Conservation (phyloP, 2,888 invertebrate genomes). For the Metacarcinus magister region DNA sequence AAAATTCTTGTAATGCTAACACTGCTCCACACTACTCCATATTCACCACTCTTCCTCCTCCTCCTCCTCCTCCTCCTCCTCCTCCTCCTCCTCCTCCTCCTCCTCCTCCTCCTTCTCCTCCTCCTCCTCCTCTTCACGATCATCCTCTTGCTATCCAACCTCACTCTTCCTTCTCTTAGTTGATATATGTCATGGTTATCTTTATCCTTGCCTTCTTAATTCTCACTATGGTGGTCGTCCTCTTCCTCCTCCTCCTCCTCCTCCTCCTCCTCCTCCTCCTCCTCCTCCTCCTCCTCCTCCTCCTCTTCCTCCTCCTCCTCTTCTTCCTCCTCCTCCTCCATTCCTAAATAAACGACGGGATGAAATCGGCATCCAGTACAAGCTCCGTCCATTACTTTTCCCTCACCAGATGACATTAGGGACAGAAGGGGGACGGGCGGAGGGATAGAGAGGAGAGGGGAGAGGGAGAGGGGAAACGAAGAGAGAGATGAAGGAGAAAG, state of each 20-base stretch:
- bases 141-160: neutral
- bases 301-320: too few relatives aligned
- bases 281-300: too few relatives aligned
- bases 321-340: slow-evolving; percentile 44
- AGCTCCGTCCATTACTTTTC: slow-evolving; percentile 20
- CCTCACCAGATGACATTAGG: neutral
- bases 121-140: neutral
- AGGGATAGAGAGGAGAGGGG: neutral
- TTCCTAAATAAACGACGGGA: slow-evolving; percentile 44
- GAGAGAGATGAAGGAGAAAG: neutral
- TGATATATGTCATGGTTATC: neutral
- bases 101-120: neutral
- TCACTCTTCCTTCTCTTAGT: neutral
- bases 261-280: neutral
- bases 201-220: too few relatives aligned
- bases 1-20: neutral
- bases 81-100: neutral
- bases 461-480: neutral
- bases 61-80: neutral
- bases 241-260: neutral
- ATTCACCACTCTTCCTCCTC: neutral
- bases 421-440: neutral
- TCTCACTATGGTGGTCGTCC: too few relatives aligned
- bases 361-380: slow-evolving; percentile 6
- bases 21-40: neutral